phyloP scores from a whole-genome alignment of 2,888 invertebrate genomes.

The Drosophila borealis region DNA sequence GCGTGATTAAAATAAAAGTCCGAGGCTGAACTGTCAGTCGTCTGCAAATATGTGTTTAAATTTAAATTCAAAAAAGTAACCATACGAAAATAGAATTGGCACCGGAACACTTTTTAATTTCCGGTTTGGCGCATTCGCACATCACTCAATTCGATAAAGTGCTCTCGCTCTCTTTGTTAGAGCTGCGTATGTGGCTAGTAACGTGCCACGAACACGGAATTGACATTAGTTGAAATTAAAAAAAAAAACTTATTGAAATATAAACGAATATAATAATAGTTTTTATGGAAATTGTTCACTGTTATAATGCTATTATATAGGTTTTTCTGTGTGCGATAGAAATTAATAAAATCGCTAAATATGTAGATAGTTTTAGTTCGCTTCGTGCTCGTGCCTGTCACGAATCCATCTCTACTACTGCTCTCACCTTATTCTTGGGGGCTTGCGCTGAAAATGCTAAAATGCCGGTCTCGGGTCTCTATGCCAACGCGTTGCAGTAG shows the following conservation, averaged over 20 bases:
- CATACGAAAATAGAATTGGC: conserved; percentile 30
- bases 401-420: conserved; percentile 28
- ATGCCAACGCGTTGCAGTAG: conserved; percentile 40
- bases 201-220: conserved; percentile 19
- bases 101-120: conserved; percentile 18
- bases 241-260: no score
- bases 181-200: neutral
- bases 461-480: conserved; percentile 67
- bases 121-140: conserved; percentile 42
- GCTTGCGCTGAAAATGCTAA: conserved; percentile 19
- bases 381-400: conserved; percentile 11
- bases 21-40: neutral
- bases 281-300: no score
- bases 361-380: neutral
- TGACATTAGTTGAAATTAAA: neutral
- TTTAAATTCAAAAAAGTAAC: conserved; percentile 7
- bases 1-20: neutral
- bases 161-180: conserved; percentile 17
- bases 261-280: neutral
- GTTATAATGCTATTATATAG: no score
- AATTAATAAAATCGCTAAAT: no score
- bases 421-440: conserved; percentile 35
- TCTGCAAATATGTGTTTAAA: conserved; percentile 5
- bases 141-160: conserved; percentile 22
- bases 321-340: neutral